A percentile compares a stretch with the other conserved stretches of the same genome.
Evolutionary conservation across 2,888 invertebrate genomes (phyloP).

Genomic region (Platypus cylindrus): DNA sequence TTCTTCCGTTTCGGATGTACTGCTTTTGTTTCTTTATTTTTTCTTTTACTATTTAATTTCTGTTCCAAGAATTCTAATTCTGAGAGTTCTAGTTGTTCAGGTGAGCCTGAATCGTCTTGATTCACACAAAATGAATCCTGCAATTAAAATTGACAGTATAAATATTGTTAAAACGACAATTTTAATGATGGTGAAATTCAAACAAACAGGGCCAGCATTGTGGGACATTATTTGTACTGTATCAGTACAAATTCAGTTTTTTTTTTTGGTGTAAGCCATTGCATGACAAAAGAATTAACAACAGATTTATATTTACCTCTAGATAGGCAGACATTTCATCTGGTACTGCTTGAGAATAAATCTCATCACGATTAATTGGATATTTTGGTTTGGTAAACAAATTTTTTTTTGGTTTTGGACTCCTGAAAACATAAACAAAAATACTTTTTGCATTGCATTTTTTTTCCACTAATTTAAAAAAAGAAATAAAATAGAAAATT

Average conservation of each 20-base stretch:
- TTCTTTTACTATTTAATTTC: constrained; percentile 36
- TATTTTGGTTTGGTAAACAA: too few relatives aligned
- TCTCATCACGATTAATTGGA: too few relatives aligned
- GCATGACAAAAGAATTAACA: too few relatives aligned
- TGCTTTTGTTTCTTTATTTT: constrained; percentile 14
- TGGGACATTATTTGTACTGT: too few relatives aligned
- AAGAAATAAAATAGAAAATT: too few relatives aligned
- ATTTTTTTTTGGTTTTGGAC: too few relatives aligned
- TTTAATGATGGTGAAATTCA: too few relatives aligned
- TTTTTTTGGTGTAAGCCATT: too few relatives aligned
- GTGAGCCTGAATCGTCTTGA: constrained; percentile 41
- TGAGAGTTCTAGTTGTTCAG: constrained; percentile 37
- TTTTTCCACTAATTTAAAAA: too few relatives aligned
- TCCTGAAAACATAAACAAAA: constrained; percentile 29
- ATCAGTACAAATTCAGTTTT: too few relatives aligned
- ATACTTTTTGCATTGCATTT: constrained; percentile 1
- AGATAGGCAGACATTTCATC: constrained; percentile 26
- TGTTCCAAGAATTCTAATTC: constrained; percentile 51
- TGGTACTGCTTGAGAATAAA: constrained; percentile 28
- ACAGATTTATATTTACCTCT: constrained; percentile 29
- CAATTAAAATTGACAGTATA: neutral
- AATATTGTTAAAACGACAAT: too few relatives aligned
- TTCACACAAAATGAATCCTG: constrained; percentile 55
- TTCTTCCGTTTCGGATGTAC: constrained; percentile 17
- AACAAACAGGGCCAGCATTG: too few relatives aligned